These are phyloP conservation scores for Bucco capensis DNA, from an alignment of 2,113 vertebrate genomes.

Conservation along the genomic window DNA sequence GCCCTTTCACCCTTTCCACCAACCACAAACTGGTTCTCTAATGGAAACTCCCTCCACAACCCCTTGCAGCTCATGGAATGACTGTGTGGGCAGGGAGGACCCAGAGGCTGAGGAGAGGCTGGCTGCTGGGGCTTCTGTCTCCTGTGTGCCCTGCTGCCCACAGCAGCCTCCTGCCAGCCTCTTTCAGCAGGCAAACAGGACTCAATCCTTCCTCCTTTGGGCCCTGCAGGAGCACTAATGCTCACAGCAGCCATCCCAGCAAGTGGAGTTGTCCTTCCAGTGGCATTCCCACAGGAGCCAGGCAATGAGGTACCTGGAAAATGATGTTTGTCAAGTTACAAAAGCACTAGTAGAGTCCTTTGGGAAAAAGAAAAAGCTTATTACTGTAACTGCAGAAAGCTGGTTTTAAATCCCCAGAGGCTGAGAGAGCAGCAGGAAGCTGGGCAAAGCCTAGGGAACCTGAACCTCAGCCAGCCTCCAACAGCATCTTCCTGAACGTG, in stretches of 20 bases:
- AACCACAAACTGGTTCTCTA: background rate
- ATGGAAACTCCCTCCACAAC: background rate
- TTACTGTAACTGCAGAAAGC: background rate
- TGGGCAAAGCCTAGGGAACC: background rate
- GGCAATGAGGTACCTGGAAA: background rate
- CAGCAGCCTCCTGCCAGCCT: background rate
- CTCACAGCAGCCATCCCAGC: background rate
- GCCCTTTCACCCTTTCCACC: background rate
- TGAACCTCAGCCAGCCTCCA: background rate
- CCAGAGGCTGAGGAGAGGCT: fast-evolving
- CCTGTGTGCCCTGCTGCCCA: background rate
- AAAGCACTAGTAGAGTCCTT: background rate
- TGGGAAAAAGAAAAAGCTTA: background rate
- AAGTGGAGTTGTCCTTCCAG: background rate
- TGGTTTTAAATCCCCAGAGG: background rate
- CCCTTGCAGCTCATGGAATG: background rate
- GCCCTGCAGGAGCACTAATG: background rate
- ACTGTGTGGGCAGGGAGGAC: background rate
- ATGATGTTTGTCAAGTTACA: background rate
- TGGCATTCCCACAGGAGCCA: background rate
- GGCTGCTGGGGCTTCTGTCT: fast-evolving
- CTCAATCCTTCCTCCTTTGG: background rate
- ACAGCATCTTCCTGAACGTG: fast-evolving
- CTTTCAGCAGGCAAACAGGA: background rate
- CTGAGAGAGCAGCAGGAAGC: background rate